Evolutionary conservation across 2,113 vertebrate species (phyloP).

Genomic region (Atractosteus spatula): DNA sequence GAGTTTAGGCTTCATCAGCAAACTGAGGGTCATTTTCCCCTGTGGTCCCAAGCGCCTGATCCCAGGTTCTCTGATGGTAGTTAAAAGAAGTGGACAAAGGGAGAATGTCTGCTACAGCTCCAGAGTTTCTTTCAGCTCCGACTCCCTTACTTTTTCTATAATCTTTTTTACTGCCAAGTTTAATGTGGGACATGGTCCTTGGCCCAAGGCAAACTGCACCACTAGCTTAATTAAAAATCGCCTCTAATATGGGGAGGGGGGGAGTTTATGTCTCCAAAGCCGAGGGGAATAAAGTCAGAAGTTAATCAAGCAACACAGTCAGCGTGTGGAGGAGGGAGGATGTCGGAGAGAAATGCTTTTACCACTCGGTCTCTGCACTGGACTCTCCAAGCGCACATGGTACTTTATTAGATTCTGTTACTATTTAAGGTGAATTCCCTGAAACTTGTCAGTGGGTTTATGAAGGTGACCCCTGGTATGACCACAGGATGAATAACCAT

Average conservation of each 20-base stretch:
- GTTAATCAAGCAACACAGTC: background rate
- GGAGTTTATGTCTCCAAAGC: background rate
- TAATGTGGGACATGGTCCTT: slow-evolving; percentile 17
- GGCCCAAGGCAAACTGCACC: slow-evolving; percentile 1
- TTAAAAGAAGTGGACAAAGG: no score
- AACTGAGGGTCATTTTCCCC: no score
- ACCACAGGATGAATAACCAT: slow-evolving; percentile 2
- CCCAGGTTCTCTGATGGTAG: no score
- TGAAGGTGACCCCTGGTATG: slow-evolving; percentile 29
- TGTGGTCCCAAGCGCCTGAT: no score
- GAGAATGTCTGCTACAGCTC: no score
- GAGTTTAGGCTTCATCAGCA: no score
- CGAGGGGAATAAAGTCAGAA: background rate
- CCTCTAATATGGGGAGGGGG: slow-evolving; percentile 6
- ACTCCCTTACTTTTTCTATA: background rate
- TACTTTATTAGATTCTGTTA: background rate
- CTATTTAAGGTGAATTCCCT: slow-evolving; percentile 7
- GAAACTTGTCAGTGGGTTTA: slow-evolving; percentile 14
- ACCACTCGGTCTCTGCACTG: background rate
- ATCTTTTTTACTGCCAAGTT: slow-evolving; percentile 1
- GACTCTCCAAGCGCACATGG: background rate
- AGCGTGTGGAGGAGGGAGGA: background rate
- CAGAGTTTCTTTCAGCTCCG: no score
- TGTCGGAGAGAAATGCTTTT: background rate
- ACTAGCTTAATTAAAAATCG: slow-evolving; percentile 22